Conservation (phyloP, 2,888 invertebrate species). For the Branchellion lobata region DNA sequence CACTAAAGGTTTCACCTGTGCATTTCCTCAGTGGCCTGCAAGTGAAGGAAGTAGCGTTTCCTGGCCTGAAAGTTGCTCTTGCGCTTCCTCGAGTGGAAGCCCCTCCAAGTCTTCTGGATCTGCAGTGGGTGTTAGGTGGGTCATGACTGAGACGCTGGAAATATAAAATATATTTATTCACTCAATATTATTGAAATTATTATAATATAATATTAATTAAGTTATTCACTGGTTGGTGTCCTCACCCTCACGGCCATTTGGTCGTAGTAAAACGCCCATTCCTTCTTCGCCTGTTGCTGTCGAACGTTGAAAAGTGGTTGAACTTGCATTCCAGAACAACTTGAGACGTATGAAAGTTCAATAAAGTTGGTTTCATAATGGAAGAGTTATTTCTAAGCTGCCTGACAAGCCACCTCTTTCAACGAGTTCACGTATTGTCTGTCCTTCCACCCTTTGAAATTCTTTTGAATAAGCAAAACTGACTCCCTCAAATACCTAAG, state of each 20-base stretch:
- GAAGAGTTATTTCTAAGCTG: too few species aligned
- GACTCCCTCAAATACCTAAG: slow-evolving; percentile 56
- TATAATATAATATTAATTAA: too few species aligned
- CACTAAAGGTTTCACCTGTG: too few species aligned
- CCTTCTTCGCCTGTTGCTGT: slow-evolving; percentile 57
- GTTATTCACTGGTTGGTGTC: too few species aligned
- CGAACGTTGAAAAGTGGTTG: neutral
- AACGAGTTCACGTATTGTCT: slow-evolving; percentile 52
- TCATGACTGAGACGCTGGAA: neutral
- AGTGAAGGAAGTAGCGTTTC: slow-evolving; percentile 59
- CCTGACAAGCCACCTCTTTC: slow-evolving; percentile 55
- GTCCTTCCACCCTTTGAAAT: slow-evolving; percentile 58
- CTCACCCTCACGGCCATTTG: slow-evolving; percentile 57
- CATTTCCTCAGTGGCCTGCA: slow-evolving; percentile 59
- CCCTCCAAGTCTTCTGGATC: slow-evolving; percentile 62
- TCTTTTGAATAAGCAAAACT: slow-evolving; percentile 57
- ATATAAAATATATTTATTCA: slow-evolving; percentile 17
- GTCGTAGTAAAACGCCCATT: slow-evolving; percentile 59
- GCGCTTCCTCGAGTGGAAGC: slow-evolving; percentile 61
- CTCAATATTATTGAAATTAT: too few species aligned
- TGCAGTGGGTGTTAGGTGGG: slow-evolving; percentile 49
- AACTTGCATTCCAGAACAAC: too few species aligned
- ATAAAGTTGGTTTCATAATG: too few species aligned
- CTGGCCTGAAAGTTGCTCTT: slow-evolving; percentile 60
- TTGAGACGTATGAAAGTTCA: too few species aligned